Evolutionary conservation across 2,888 invertebrate genomes (phyloP).

Genomic region (Nemotelus nigrinus): DNA sequence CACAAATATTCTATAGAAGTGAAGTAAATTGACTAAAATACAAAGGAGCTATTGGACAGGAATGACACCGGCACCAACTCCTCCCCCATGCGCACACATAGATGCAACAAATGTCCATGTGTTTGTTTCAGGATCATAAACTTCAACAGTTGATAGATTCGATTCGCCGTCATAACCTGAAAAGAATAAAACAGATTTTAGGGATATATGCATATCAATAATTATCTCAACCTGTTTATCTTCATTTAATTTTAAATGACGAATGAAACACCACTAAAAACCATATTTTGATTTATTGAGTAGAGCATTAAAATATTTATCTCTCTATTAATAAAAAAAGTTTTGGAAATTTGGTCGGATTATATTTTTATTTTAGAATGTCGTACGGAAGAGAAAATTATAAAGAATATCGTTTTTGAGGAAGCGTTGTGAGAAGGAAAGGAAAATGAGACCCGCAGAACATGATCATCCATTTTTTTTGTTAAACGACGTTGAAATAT

Average conservation of each 20-base stretch:
- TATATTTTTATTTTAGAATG: no score
- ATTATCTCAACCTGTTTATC: no score
- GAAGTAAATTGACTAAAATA: no score
- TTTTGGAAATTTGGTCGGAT: no score
- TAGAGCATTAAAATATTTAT: not conserved
- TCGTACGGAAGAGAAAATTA: no score
- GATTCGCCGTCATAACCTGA: slow-evolving; percentile 77
- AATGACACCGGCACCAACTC: slow-evolving; percentile 88
- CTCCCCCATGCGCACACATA: slow-evolving; percentile 89
- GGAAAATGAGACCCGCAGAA: no score
- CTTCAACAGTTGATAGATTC: slow-evolving; percentile 85
- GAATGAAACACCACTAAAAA: not conserved
- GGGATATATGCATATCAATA: not conserved
- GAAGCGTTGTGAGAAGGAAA: no score
- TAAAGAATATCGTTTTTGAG: no score
- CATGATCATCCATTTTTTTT: no score
- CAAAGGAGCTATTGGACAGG: slow-evolving; percentile 64
- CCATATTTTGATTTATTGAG: not conserved
- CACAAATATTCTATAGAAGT: not conserved
- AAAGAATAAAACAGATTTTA: not conserved
- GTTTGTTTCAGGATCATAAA: slow-evolving; percentile 79
- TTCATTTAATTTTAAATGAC: slow-evolving; percentile 3
- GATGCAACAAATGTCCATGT: slow-evolving; percentile 78
- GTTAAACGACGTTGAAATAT: no score
- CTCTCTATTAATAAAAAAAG: no score